A percentile compares a stretch with the other conserved stretches of the same genome.
phyloP scores from a whole-genome alignment of 2,888 invertebrate species.

The Nomada hirtipes region DNA sequence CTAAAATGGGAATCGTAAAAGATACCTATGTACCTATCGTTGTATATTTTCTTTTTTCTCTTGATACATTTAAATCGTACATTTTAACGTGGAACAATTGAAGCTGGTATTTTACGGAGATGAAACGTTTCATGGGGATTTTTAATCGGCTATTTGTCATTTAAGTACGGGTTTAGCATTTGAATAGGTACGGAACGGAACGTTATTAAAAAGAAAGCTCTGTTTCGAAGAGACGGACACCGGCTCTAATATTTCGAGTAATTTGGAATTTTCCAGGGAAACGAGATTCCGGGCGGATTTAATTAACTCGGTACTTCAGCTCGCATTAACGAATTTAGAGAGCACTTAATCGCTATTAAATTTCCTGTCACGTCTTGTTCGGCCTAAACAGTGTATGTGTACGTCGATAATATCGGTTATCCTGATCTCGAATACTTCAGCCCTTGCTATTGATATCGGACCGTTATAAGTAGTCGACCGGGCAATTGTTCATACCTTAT shows the following conservation, averaged over 20 bases:
- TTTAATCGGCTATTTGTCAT: too few species aligned
- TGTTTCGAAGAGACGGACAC: neutral
- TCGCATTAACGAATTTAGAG: conserved; percentile 65
- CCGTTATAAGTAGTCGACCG: conserved; percentile 31
- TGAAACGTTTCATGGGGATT: too few species aligned
- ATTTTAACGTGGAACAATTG: too few species aligned
- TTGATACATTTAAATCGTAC: too few species aligned
- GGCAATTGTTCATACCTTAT: conserved; percentile 27
- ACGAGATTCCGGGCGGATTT: conserved; percentile 26
- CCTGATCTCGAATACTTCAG: conserved; percentile 38
- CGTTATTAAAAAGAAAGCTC: neutral
- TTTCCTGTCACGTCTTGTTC: conserved; percentile 63
- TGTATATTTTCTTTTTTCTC: too few species aligned
- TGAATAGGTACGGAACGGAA: neutral
- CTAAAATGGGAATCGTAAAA: too few species aligned
- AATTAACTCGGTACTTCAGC: conserved; percentile 55
- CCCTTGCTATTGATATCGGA: conserved; percentile 25
- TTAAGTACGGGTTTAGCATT: too few species aligned
- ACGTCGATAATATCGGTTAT: conserved; percentile 47
- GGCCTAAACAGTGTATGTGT: conserved; percentile 36
- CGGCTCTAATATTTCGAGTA: neutral
- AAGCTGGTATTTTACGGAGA: too few species aligned
- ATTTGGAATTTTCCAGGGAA: conserved; percentile 15
- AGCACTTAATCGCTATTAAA: conserved; percentile 65
- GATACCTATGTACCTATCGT: too few species aligned